Percentiles rank a stretch among this genome's conserved stretches.
These are phyloP conservation scores for Mobula birostris DNA, from an alignment of 2,113 vertebrate genomes.

Conservation along the genomic window DNA sequence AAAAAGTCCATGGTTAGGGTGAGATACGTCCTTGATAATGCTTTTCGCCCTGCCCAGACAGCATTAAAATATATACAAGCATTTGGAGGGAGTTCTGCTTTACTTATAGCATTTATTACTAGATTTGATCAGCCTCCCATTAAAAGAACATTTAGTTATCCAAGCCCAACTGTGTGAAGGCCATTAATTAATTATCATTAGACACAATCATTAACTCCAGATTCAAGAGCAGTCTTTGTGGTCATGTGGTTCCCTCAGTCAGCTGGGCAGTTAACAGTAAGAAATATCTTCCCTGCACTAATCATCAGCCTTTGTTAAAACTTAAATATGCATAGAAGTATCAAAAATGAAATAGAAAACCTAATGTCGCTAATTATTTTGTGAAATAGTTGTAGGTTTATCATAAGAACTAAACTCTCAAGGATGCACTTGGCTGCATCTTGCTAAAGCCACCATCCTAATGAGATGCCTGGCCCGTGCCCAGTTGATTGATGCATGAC, in stretches of 20 bases:
- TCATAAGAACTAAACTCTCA: not conserved
- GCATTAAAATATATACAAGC: not conserved
- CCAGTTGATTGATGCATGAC: not conserved
- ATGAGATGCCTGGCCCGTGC: not conserved
- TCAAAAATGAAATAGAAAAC: not conserved
- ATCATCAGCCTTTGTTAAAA: not conserved
- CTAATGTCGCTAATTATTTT: not conserved
- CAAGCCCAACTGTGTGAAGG: not conserved
- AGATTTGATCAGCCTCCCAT: not conserved
- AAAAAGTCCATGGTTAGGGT: no score
- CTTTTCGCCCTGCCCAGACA: not conserved
- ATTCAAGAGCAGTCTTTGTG: not conserved
- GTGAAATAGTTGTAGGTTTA: not conserved
- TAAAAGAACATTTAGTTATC: constrained; percentile 13
- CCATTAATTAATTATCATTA: constrained; percentile 15
- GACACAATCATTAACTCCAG: not conserved
- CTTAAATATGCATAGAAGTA: not conserved
- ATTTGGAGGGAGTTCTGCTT: not conserved
- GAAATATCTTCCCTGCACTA: no score
- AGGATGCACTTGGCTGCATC: not conserved
- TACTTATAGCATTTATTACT: not conserved
- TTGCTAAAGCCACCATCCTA: not conserved
- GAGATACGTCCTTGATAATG: no score
- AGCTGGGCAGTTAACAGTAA: not conserved
- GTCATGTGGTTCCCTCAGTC: no score